Percentiles rank a stretch among this genome's conserved stretches.
These are phyloP conservation scores for Platycheirus albimanus DNA, from an alignment of 2,888 invertebrate species.

Conservation along the genomic window DNA sequence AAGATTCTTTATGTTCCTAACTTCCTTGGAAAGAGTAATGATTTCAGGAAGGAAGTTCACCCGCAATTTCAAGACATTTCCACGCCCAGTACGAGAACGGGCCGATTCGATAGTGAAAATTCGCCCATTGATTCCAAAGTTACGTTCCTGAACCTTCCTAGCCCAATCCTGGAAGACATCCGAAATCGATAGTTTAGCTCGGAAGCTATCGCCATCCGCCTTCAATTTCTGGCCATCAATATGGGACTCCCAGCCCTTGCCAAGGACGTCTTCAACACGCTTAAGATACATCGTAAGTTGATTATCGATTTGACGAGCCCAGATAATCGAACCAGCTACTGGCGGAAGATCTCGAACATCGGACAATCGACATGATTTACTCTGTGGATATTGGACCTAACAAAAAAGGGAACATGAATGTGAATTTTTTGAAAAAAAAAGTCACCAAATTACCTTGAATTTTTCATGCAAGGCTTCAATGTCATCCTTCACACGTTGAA, in stretches of 20 bases:
- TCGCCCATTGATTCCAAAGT: conserved; percentile 95
- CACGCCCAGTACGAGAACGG: conserved; percentile 89
- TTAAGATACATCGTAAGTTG: conserved; percentile 97
- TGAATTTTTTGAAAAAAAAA: conserved; percentile 22
- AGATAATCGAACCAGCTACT: conserved; percentile 98
- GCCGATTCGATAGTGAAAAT: conserved; percentile 96
- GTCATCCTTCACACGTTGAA: conserved; percentile 99
- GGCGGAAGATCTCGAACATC: conserved; percentile 97
- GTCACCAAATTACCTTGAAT: conserved; percentile 89
- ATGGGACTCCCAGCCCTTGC: conserved; percentile 99
- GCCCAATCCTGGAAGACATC: conserved; percentile 99
- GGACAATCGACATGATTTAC: conserved; percentile 95
- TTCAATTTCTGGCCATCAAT: conserved; percentile 99
- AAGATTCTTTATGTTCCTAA: conserved; percentile 96
- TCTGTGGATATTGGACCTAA: conserved; percentile 96
- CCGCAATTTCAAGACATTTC: conserved; percentile 93
- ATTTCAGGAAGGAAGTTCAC: conserved; percentile 99
- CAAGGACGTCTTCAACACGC: conserved; percentile 98
- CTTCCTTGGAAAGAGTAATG: conserved; percentile 99
- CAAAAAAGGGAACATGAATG: not conserved
- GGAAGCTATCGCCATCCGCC: conserved; percentile 98
- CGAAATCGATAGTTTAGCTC: conserved; percentile 96
- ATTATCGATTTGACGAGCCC: conserved; percentile 99
- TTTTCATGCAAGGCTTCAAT: conserved; percentile 99
- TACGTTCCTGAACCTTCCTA: conserved; percentile 95